Base-by-base conservation (phyloP, 2,113 vertebrate species). In the Petromus typicus region DNA sequence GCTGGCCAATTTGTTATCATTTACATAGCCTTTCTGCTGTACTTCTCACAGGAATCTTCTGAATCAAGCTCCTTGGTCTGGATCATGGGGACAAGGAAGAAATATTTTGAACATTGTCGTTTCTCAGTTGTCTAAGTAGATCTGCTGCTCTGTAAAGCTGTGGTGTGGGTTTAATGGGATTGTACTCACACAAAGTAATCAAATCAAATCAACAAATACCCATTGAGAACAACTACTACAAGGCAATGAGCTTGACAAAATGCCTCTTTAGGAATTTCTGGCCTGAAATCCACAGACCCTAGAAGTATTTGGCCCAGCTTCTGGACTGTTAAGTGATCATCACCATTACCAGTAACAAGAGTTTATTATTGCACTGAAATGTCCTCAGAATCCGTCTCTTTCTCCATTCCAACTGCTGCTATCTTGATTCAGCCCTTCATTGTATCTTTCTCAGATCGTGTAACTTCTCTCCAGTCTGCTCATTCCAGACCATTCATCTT, bases 161-260 rank as follows among this genome's bases (percentile, higher is more conserved):
- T 61, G 54, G 20, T 57, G 96, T 93, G 10, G 30, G 32, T 80
- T 90, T 85, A 93, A 93, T 13, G 76, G 66, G 14, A 16, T 86
- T 95, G 48, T 89, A 89, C n/a, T 89, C 57, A 81, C 7, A 71
- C 11, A 93, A 89, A 90, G 63, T 48, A 81, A 93, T 95, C 37
- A 94, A 91, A 61, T 96, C 91, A 90, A 94, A 97, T 96, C 51
- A 96, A 95, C 76, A 93, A 95, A 64, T 87, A 81, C 1, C 43
- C 32, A 80, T 48, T 79, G 91, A 94, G 48, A 81, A 57, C 34
- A 94, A 64, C 45, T 48, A 64, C 76, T 96, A 86, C 83, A 96
- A 94, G 69, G 75, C 79, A 93, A 71, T 57, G 78, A 96, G 86
- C 59, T 85, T 94, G 91, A 97, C 69, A 95, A 85, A 95, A 76